Conservation (phyloP, 2,888 invertebrate genomes). For the Conus canariensis region DNA sequence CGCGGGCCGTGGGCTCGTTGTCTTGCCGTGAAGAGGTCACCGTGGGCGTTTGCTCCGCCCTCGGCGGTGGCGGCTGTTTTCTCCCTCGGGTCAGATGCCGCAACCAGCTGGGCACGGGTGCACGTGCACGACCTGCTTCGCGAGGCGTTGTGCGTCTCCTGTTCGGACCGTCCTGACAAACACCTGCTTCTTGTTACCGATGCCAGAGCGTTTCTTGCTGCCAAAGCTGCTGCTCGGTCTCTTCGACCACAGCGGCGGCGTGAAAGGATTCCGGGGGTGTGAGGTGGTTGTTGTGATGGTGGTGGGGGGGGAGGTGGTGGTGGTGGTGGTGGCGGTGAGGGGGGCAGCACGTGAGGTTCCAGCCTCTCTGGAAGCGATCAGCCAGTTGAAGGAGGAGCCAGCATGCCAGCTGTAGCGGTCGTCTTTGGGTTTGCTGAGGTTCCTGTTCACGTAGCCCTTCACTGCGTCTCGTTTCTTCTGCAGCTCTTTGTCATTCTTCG, state of each 20-base stretch:
- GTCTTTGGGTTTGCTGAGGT: slow-evolving; percentile 23
- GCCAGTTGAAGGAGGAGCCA: slow-evolving; percentile 30
- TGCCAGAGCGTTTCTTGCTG: background rate
- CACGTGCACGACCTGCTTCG: too few species aligned
- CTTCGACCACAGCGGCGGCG: background rate
- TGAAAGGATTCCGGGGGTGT: background rate
- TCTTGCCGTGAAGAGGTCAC: background rate
- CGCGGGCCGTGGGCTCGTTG: background rate
- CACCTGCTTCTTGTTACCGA: background rate
- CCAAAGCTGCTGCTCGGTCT: too few species aligned
- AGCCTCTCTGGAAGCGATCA: background rate
- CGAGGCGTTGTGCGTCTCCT: too few species aligned
- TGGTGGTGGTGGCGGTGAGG: background rate
- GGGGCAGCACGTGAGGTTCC: background rate
- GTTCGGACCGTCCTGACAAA: too few species aligned
- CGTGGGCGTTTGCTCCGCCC: too few species aligned
- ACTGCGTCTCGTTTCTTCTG: background rate
- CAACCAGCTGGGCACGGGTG: slow-evolving; percentile 14
- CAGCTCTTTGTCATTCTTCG: background rate
- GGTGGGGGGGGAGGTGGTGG: background rate
- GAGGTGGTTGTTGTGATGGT: background rate
- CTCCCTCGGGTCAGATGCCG: background rate
- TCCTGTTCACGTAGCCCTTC: background rate
- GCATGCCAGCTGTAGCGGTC: slow-evolving; percentile 41
- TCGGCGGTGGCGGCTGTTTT: too few species aligned